Percentiles rank a stretch among this genome's conserved stretches.
phyloP scores from a whole-genome alignment of 2,113 vertebrate genomes.

The Arvicanthis niloticus region DNA sequence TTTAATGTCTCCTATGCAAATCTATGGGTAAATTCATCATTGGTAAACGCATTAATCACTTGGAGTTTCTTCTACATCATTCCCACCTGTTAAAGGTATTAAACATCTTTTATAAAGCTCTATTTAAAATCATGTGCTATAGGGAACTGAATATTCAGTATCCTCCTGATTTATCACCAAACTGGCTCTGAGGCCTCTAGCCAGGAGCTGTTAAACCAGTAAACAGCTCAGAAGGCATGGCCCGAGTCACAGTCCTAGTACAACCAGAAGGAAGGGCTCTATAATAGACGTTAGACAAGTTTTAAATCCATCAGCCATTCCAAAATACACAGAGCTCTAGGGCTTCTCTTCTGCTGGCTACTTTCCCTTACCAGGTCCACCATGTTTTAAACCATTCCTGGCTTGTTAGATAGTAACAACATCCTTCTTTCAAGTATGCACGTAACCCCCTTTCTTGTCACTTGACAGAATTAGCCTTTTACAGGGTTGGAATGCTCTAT shows the following conservation, averaged over 20 bases:
- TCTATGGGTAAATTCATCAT: not conserved
- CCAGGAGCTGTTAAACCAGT: not conserved
- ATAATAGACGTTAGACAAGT: not conserved
- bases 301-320: not conserved
- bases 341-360: not conserved
- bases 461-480: not conserved
- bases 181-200: not conserved
- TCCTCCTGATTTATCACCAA: not conserved
- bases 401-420: not conserved
- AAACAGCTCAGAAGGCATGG: not conserved
- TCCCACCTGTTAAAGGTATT: not conserved
- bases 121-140: not conserved
- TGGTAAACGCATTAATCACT: not conserved
- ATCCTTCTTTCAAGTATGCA: not conserved
- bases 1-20: not conserved
- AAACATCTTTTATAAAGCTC: not conserved
- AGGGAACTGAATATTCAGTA: not conserved
- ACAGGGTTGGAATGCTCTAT: not conserved
- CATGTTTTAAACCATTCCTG: not conserved
- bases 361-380: not conserved
- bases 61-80: not conserved
- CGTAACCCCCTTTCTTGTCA: not conserved
- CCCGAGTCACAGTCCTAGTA: not conserved
- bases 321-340: not conserved
- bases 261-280: not conserved